A percentile compares a stretch with the other conserved stretches of the same genome.
Evolutionary conservation across 1,140 invertebrate genomes (phyloP).

Genomic region (Caligus rogercresseyi): DNA sequence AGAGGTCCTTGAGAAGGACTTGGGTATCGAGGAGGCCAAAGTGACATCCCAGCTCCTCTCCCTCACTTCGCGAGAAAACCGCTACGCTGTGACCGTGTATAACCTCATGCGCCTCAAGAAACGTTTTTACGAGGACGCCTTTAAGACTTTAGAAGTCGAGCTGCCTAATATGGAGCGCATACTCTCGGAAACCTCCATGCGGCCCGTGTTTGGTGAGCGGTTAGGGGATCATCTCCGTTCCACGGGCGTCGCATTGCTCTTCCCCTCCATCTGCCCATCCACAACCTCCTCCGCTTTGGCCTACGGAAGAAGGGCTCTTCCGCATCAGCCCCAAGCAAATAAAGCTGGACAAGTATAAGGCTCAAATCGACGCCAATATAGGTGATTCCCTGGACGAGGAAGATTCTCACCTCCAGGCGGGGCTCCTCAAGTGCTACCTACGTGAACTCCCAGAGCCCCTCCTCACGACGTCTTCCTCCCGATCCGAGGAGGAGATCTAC

Average conservation of each 20-base stretch:
- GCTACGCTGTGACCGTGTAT: constrained; percentile 4
- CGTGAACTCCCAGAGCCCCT: constrained; percentile 10
- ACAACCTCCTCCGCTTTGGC: background rate
- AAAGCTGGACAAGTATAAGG: constrained; percentile 12
- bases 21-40: constrained; percentile 4
- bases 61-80: constrained; percentile 13
- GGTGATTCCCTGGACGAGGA: background rate
- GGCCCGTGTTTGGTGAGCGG: constrained; percentile 13
- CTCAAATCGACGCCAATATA: constrained; percentile 1
- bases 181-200: background rate
- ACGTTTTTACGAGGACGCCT: constrained; percentile 13
- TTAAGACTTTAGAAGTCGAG: constrained; percentile 4
- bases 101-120: constrained; percentile 13
- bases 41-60: background rate
- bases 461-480: background rate
- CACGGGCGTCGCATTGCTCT: background rate
- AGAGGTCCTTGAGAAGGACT: constrained; percentile 10
- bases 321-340: constrained; percentile 14
- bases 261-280: constrained; percentile 1
- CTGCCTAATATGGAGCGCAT: constrained; percentile 11
- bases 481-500: background rate
- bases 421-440: constrained; percentile 6
- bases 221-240: constrained; percentile 2
- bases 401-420: constrained; percentile 9
- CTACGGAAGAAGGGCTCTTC: constrained; percentile 11